These are phyloP conservation scores for Heliopora coerulea DNA, from an alignment of 92 coral and sea anemone genomes.

Conservation along the genomic window DNA sequence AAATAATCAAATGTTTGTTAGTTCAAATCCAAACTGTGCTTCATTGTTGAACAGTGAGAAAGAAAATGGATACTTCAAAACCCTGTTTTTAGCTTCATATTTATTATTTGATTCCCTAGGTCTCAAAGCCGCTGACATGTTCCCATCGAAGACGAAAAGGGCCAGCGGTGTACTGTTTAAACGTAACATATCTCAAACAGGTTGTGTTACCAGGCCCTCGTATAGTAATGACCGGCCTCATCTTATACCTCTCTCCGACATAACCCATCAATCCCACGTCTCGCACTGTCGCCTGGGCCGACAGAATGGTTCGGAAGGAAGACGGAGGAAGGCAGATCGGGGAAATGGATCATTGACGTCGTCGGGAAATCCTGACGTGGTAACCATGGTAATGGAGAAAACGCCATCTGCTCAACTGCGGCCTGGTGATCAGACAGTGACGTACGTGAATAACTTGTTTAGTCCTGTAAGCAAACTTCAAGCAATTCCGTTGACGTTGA, in stretches of 20 bases:
- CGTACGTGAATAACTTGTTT: constrained; percentile 42
- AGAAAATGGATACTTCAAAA: no score
- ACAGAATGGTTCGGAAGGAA: neutral
- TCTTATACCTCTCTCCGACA: neutral
- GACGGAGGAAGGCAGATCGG: neutral
- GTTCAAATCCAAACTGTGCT: no score
- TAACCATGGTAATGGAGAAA: neutral
- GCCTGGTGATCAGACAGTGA: constrained; percentile 21
- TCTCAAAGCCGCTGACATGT: neutral
- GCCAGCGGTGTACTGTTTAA: neutral
- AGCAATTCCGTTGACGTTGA: constrained; percentile 36
- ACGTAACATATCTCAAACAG: neutral
- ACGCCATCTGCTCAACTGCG: neutral
- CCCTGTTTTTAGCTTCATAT: neutral
- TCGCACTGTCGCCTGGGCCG: neutral
- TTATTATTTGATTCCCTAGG: neutral
- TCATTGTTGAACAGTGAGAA: no score
- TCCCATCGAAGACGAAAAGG: neutral
- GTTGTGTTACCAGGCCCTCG: neutral
- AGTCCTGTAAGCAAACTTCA: constrained; percentile 40
- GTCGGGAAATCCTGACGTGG: neutral
- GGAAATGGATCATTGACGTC: neutral
- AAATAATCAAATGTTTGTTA: no score
- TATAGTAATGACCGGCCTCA: neutral
- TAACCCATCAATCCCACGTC: neutral